Percentiles rank a stretch among this genome's conserved stretches.
Conservation (phyloP, 2,113 vertebrate species). For the Manacus vitellinus region DNA sequence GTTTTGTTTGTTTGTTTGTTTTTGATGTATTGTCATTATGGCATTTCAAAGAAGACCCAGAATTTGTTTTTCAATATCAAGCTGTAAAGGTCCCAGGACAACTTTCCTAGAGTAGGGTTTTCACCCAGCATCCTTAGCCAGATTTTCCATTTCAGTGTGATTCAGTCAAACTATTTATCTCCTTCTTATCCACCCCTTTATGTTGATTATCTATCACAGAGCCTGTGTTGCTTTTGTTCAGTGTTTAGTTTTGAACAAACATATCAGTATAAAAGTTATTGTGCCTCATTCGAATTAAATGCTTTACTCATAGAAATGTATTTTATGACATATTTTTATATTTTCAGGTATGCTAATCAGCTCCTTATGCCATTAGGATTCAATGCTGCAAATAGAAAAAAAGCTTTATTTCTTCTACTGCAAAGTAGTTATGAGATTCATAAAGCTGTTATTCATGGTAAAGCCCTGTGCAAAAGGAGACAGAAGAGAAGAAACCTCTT, state of each 20-base stretch:
- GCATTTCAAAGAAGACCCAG: not conserved
- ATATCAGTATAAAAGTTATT: not conserved
- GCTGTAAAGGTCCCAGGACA: not conserved
- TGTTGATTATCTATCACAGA: not conserved
- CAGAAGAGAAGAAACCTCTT: constrained; percentile 52
- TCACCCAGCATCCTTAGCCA: not conserved
- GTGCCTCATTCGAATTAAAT: not conserved
- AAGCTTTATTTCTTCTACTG: not conserved
- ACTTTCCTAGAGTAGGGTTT: not conserved
- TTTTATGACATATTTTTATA: not conserved
- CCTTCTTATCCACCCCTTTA: not conserved
- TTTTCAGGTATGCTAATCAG: not conserved
- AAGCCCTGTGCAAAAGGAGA: constrained; percentile 27
- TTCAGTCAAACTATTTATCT: not conserved
- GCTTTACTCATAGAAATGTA: not conserved
- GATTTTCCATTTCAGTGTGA: not conserved
- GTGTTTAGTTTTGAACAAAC: not conserved
- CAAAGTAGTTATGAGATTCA: constrained; percentile 39
- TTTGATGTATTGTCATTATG: not conserved
- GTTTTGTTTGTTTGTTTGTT: not conserved
- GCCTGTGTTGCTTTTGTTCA: not conserved
- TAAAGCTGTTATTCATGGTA: constrained; percentile 62
- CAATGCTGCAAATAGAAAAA: not conserved
- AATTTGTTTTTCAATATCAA: not conserved
- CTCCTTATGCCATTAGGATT: not conserved